phyloP scores from a whole-genome alignment of 2,797 vertebrate genomes.

The Halcyon badia region DNA sequence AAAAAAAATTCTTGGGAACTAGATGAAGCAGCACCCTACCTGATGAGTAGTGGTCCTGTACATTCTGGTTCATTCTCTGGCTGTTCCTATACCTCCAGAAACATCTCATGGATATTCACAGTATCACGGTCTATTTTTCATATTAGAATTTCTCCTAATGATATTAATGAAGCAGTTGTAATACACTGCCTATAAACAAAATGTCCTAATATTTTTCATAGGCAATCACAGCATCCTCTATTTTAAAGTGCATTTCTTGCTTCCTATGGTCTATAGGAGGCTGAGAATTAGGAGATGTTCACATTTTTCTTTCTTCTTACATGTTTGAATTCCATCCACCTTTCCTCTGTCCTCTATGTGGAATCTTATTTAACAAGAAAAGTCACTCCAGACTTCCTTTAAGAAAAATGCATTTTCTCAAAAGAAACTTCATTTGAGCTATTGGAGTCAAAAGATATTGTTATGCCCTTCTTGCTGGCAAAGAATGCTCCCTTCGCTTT shows the following conservation, averaged over 20 bases:
- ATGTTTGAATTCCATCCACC: background rate
- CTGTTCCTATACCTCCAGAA: background rate
- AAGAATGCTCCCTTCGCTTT: constrained; percentile 52
- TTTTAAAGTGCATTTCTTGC: background rate
- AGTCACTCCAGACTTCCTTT: background rate
- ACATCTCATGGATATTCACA: background rate
- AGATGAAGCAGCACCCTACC: background rate
- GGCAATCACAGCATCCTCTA: background rate
- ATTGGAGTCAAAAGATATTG: background rate
- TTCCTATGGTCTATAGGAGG: background rate
- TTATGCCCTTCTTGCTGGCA: constrained; percentile 22
- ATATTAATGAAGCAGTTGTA: background rate
- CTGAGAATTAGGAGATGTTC: background rate
- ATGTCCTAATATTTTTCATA: background rate
- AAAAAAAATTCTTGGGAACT: background rate
- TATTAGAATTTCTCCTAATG: background rate
- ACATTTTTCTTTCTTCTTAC: background rate
- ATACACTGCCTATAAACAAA: background rate
- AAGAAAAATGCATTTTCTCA: background rate
- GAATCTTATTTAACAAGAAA: background rate
- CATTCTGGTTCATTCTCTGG: background rate
- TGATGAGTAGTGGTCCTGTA: background rate
- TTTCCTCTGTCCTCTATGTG: background rate
- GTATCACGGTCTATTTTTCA: background rate
- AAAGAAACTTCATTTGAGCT: background rate